Evolutionary conservation across 2,888 invertebrate genomes (phyloP).

Genomic region (Chesias legatella): DNA sequence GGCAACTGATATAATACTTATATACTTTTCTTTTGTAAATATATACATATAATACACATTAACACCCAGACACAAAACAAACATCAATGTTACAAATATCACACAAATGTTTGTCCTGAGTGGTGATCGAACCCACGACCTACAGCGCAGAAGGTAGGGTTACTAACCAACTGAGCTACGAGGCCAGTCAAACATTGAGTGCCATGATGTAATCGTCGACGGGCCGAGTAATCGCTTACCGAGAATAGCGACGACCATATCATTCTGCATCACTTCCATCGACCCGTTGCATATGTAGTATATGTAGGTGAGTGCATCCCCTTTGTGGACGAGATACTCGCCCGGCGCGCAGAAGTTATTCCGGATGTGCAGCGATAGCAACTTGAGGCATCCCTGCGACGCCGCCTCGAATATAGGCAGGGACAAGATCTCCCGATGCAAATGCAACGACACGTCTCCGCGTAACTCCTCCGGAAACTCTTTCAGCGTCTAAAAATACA

Average conservation of each 20-base stretch:
- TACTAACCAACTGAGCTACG: too few species aligned
- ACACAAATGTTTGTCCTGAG: too few species aligned
- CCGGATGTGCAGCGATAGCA: conserved; percentile 94
- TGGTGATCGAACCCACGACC: too few species aligned
- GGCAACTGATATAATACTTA: too few species aligned
- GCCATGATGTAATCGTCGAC: too few species aligned
- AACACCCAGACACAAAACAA: too few species aligned
- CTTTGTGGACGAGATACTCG: conserved; percentile 95
- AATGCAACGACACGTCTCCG: conserved; percentile 97
- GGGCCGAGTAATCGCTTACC: conserved; percentile 82
- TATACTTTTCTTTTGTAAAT: too few species aligned
- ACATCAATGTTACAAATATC: too few species aligned
- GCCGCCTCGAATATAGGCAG: conserved; percentile 97
- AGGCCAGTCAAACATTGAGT: too few species aligned
- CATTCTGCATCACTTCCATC: conserved; percentile 97
- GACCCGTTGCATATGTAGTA: conserved; percentile 98
- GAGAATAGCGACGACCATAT: conserved; percentile 97
- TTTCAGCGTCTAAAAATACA: conserved; percentile 88
- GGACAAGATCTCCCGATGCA: conserved; percentile 95
- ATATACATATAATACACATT: too few species aligned
- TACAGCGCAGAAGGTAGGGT: too few species aligned
- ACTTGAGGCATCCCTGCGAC: conserved; percentile 95
- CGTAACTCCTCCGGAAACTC: conserved; percentile 98
- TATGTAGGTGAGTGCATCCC: conserved; percentile 95
- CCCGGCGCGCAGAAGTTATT: conserved; percentile 98